Evolutionary conservation across 2,888 invertebrate genomes (phyloP).

Genomic region (Adineta ricciae): DNA sequence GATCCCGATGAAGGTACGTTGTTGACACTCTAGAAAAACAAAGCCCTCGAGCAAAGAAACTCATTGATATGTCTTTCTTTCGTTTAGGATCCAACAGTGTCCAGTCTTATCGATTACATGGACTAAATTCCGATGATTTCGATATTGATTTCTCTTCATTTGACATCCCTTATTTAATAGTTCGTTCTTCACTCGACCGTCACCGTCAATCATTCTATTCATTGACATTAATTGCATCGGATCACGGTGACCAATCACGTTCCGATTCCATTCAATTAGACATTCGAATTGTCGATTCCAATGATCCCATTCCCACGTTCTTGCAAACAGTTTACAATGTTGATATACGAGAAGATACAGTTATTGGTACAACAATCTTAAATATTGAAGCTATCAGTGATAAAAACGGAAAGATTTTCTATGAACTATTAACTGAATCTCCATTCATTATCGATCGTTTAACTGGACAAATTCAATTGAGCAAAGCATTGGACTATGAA

Average conservation of each 20-base stretch:
- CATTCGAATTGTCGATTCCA: not conserved
- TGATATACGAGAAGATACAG: not conserved
- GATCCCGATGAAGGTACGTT: conserved; percentile 8
- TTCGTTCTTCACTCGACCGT: not conserved
- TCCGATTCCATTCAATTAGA: not conserved
- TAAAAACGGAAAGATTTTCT: conserved; percentile 60
- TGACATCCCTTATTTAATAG: not conserved
- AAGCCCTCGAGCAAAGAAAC: not conserved
- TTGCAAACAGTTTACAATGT: not conserved
- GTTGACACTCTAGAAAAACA: not conserved
- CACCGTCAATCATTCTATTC: not conserved
- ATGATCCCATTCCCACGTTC: not conserved
- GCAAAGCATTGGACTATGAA: conserved; percentile 28
- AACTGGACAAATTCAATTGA: conserved; percentile 28
- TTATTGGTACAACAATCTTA: not conserved
- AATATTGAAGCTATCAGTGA: conserved; percentile 59
- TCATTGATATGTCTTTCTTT: not conserved
- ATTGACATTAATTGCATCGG: not conserved
- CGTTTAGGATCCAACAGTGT: not conserved
- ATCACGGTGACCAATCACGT: not conserved
- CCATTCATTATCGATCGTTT: conserved; percentile 27
- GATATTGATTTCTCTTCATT: not conserved
- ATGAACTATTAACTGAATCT: conserved; percentile 53
- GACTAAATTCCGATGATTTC: not conserved
- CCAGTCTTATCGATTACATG: not conserved